phyloP scores from a whole-genome alignment of 2,797 vertebrate species.

The Coluber constrictor region DNA sequence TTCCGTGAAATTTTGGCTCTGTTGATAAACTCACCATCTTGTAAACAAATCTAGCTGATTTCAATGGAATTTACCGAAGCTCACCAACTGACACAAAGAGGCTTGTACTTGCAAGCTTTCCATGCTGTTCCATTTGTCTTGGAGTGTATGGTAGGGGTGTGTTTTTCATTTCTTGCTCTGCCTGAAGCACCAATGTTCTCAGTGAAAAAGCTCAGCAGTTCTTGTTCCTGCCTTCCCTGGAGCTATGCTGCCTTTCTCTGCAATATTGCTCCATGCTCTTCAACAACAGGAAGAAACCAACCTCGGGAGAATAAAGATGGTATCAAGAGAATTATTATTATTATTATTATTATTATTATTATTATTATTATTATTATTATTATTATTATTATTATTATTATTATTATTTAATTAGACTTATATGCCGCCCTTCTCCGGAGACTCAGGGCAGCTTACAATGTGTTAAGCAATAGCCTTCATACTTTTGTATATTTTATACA shows the following conservation, averaged over 20 bases:
- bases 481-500: too few relatives aligned
- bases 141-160: accelerated
- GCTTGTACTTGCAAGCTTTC: background rate
- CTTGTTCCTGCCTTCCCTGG: background rate
- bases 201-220: background rate
- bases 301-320: background rate
- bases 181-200: background rate
- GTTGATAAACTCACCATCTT: constrained; percentile 3
- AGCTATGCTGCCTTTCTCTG: background rate
- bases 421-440: too few relatives aligned
- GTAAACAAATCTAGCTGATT: background rate
- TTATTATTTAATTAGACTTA: too few relatives aligned
- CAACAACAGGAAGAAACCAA: background rate
- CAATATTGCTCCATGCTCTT: background rate
- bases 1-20: background rate
- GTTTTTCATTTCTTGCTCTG: background rate
- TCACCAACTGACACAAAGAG: background rate
- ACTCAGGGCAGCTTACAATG: too few relatives aligned
- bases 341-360: too few relatives aligned
- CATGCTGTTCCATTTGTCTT: background rate
- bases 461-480: too few relatives aligned
- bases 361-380: too few relatives aligned
- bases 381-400: too few relatives aligned
- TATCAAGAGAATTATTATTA: background rate
- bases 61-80: background rate